Conservation (phyloP, 2,888 invertebrate genomes). For the Erannis defoliaria region DNA sequence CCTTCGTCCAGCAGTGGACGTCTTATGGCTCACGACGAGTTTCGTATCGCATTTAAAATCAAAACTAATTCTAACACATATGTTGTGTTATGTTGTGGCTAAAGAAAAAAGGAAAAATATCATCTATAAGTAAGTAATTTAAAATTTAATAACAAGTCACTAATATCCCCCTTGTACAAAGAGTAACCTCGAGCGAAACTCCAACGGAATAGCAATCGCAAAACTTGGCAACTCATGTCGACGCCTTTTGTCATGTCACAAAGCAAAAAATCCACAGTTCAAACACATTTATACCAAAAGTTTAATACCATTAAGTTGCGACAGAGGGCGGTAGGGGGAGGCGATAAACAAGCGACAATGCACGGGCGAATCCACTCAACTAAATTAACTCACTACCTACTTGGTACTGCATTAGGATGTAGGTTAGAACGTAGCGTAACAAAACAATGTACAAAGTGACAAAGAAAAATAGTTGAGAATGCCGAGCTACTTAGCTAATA, state of each 20-base stretch:
- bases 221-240: constrained; percentile 30
- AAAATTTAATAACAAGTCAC: background rate
- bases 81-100: no score
- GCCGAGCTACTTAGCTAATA: constrained; percentile 8
- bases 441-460: constrained; percentile 27
- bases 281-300: constrained; percentile 75
- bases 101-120: no score
- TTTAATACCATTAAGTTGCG: constrained; percentile 83
- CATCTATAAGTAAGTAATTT: no score
- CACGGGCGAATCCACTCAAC: constrained; percentile 82
- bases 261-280: constrained; percentile 50
- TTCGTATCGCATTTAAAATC: no score
- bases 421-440: constrained; percentile 61
- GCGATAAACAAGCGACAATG: constrained; percentile 86
- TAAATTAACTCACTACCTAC: constrained; percentile 82
- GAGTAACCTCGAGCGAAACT: background rate
- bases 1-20: no score
- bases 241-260: constrained; percentile 32
- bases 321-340: constrained; percentile 55
- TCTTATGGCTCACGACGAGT: no score
- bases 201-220: constrained; percentile 9
- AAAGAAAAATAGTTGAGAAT: constrained; percentile 11
- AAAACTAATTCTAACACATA: no score
- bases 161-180: background rate
- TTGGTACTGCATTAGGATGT: constrained; percentile 73